Conservation (phyloP, 1,140 invertebrate genomes). For the Drosophila albomicans region DNA sequence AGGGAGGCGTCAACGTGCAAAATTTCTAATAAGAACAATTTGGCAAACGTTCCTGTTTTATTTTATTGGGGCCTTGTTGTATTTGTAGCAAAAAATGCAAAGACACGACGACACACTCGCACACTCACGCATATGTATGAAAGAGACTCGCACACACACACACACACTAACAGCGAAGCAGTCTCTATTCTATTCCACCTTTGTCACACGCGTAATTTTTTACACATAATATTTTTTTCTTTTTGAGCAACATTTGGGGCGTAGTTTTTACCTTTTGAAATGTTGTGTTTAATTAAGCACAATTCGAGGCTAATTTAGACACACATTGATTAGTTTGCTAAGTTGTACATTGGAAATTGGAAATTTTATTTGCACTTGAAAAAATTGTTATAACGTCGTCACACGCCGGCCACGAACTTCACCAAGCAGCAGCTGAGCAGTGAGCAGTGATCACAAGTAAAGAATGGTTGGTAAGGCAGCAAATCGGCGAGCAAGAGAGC, state of each 20-base stretch:
- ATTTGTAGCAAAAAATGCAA: slow-evolving; percentile 77
- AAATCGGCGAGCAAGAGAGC: slow-evolving; percentile 18
- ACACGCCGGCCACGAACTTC: slow-evolving; percentile 74
- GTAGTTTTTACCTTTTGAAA: slow-evolving; percentile 41
- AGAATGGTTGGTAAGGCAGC: slow-evolving; percentile 34
- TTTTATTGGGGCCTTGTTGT: slow-evolving; percentile 42
- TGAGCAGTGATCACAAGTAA: slow-evolving; percentile 26
- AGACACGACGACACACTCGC: slow-evolving; percentile 71
- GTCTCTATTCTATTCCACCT: slow-evolving; percentile 54
- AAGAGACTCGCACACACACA: slow-evolving; percentile 32
- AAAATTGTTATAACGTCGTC: slow-evolving; percentile 58
- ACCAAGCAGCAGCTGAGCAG: slow-evolving; percentile 57
- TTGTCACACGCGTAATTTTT: slow-evolving; percentile 71
- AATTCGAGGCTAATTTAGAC: slow-evolving; percentile 7
- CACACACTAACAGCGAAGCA: slow-evolving; percentile 18
- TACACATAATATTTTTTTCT: slow-evolving; percentile 40
- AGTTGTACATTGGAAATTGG: slow-evolving; percentile 31
- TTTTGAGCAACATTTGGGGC: slow-evolving; percentile 21
- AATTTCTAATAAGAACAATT: slow-evolving; percentile 26
- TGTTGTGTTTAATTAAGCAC: slow-evolving; percentile 15
- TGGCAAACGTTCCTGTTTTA: slow-evolving; percentile 32
- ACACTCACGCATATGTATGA: slow-evolving; percentile 27
- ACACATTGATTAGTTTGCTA: background rate
- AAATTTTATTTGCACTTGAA: slow-evolving; percentile 48
- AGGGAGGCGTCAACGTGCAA: slow-evolving; percentile 8